A percentile compares a stretch with the other conserved stretches of the same genome.
Conservation (phyloP, 2,888 invertebrate species). For the Bugulina stolonifera region DNA sequence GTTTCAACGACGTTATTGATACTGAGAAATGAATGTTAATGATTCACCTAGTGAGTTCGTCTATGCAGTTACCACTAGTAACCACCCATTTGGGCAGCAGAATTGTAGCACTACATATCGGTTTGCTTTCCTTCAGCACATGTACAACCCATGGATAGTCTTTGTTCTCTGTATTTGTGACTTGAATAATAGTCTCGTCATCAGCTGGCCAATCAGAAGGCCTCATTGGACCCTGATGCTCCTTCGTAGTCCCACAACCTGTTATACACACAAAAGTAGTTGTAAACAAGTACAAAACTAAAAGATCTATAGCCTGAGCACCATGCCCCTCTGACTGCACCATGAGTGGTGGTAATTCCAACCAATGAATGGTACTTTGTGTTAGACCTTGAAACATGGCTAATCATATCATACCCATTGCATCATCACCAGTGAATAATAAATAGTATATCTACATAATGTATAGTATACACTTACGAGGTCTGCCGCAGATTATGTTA, state of each 20-base stretch:
- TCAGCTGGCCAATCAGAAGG: not conserved
- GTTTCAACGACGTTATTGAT: too few species aligned
- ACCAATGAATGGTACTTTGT: too few species aligned
- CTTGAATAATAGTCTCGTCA: not conserved
- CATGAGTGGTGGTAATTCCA: too few species aligned
- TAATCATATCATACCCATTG: too few species aligned
- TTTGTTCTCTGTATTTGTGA: not conserved
- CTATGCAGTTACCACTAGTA: not conserved
- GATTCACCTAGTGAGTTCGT: not conserved
- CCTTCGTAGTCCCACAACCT: slow-evolving; percentile 4
- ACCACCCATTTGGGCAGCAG: not conserved
- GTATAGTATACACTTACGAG: not conserved
- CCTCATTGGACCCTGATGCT: not conserved
- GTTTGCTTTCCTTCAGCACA: not conserved
- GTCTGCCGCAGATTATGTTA: not conserved
- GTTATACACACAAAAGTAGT: not conserved
- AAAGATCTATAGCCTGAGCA: too few species aligned
- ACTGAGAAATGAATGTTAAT: too few species aligned
- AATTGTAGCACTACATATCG: not conserved
- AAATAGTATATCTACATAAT: too few species aligned
- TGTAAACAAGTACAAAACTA: too few species aligned
- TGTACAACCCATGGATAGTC: slow-evolving; percentile 23
- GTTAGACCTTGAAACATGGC: too few species aligned
- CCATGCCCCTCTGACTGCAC: too few species aligned
- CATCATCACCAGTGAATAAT: too few species aligned